These are phyloP conservation scores for Micronisus gabar DNA, from an alignment of 2,113 vertebrate genomes.

Conservation along the genomic window DNA sequence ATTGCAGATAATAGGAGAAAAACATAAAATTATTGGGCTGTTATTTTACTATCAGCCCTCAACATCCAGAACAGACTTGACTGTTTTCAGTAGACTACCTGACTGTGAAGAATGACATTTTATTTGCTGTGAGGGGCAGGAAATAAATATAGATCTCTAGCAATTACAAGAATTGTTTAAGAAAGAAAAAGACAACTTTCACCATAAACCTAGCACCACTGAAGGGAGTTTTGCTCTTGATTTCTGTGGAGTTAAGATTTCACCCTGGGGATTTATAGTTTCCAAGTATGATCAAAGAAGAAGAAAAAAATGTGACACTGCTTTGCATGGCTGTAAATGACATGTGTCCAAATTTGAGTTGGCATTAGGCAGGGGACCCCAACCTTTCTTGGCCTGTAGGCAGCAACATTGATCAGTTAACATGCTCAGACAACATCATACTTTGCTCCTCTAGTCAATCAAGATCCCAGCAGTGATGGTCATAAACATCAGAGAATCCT, in stretches of 20 bases:
- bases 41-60: background rate
- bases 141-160: background rate
- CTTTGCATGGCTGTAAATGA: conserved; percentile 19
- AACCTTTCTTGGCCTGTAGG: background rate
- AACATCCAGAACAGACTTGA: background rate
- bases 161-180: background rate
- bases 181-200: background rate
- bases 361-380: conserved; percentile 35
- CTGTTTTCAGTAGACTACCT: background rate
- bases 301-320: background rate
- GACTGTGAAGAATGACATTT: background rate
- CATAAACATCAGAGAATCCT: conserved; percentile 63
- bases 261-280: conserved; percentile 24
- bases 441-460: background rate
- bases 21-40: background rate
- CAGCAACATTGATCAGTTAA: background rate
- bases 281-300: conserved; percentile 38
- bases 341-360: conserved; percentile 8
- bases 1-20: background rate
- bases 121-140: background rate
- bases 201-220: background rate
- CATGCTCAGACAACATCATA: background rate
- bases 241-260: conserved; percentile 24
- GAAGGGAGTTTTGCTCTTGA: background rate
- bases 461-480: conserved; percentile 28